phyloP scores from a whole-genome alignment of 2,888 invertebrate genomes.

The Stramonita haemastoma region DNA sequence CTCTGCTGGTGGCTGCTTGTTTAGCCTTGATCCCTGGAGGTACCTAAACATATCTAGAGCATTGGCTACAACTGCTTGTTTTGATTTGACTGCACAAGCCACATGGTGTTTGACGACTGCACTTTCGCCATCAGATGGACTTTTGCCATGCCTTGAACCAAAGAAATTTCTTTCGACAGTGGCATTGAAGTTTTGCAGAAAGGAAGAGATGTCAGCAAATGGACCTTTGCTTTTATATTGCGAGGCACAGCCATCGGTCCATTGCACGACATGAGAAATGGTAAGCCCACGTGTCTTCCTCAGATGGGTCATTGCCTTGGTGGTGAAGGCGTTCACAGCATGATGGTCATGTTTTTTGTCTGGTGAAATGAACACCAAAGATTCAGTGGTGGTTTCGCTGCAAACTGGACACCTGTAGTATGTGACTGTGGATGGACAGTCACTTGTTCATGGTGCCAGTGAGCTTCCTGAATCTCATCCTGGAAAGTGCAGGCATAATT shows the following conservation, averaged over 20 bases:
- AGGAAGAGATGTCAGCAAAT: constrained; percentile 10
- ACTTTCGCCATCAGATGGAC: constrained; percentile 11
- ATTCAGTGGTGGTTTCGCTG: background rate
- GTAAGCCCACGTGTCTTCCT: background rate
- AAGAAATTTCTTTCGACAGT: constrained; percentile 22
- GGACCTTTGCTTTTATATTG: constrained; percentile 25
- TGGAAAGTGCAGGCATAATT: constrained; percentile 20
- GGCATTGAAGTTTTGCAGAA: background rate
- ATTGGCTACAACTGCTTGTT: background rate
- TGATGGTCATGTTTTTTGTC: constrained; percentile 9
- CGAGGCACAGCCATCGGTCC: constrained; percentile 17
- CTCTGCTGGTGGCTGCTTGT: constrained; percentile 2
- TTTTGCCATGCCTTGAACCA: constrained; percentile 29
- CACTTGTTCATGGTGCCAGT: constrained; percentile 30
- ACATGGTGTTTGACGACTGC: constrained; percentile 5
- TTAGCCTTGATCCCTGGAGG: background rate
- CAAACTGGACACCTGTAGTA: constrained; percentile 13
- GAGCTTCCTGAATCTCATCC: constrained; percentile 20
- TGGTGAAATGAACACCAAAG: background rate
- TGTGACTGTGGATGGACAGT: constrained; percentile 25
- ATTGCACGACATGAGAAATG: background rate
- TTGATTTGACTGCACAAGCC: background rate
- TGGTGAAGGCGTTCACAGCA: constrained; percentile 18
- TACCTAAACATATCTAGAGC: background rate
- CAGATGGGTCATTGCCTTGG: background rate